These are phyloP conservation scores for Rhegmatorhina hoffmannsi DNA, from an alignment of 2,113 vertebrate species.

Conservation along the genomic window DNA sequence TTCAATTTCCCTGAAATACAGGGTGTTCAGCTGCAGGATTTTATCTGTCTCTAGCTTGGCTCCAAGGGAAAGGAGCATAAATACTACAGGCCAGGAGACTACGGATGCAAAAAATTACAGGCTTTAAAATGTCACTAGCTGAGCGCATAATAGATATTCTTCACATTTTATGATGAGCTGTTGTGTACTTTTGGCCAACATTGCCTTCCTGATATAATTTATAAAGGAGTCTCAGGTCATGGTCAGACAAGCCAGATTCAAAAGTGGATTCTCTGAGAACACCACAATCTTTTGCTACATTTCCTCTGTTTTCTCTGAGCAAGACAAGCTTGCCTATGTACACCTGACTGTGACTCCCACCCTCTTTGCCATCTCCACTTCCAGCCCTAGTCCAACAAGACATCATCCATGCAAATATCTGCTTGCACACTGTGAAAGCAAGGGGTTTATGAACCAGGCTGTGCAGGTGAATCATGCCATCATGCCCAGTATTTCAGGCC, in stretches of 20 bases:
- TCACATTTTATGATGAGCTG: constrained; percentile 40
- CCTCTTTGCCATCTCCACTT: not conserved
- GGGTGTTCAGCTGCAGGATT: not conserved
- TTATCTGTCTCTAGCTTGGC: constrained; percentile 43
- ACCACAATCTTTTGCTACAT: not conserved
- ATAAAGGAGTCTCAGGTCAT: constrained; percentile 1
- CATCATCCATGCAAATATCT: not conserved
- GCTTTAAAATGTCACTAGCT: constrained; percentile 61
- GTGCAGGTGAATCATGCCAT: not conserved
- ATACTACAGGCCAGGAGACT: not conserved
- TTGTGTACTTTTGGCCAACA: constrained; percentile 28
- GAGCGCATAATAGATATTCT: constrained; percentile 59
- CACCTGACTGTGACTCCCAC: not conserved
- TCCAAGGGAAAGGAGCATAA: not conserved
- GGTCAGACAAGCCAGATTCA: not conserved
- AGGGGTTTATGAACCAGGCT: not conserved
- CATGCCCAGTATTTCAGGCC: not conserved
- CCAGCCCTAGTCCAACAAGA: not conserved
- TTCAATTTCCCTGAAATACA: not conserved
- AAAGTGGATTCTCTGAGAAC: constrained; percentile 4
- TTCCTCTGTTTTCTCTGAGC: not conserved
- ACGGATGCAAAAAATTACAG: constrained; percentile 64
- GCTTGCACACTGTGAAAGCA: not conserved
- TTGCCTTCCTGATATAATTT: constrained; percentile 51
- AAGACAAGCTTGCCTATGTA: not conserved